Evolutionary conservation across 92 coral and sea anemone genomes (phyloP), one percentile per base, ranked within the genome.

Genomic region (Ricordea florida): DNA sequence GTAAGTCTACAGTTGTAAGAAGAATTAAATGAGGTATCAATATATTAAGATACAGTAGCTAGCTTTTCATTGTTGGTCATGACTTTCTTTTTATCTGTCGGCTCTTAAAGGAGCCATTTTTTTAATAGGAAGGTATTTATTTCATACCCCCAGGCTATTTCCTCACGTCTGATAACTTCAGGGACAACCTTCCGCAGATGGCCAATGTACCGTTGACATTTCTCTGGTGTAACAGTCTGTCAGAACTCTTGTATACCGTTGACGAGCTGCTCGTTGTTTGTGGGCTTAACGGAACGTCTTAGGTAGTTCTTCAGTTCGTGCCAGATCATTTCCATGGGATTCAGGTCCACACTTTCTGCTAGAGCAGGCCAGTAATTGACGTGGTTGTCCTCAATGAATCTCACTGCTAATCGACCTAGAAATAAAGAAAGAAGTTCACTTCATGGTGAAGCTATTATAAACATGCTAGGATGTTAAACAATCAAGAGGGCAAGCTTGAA

Each of bases 101-200:
- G 87, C 87, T 81, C 87, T 67, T 61, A 81, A 72, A 81, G 67
- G 87, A 81, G 87, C 87, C 87, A 80, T 72, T n/a, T n/a, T n/a
- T n/a, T n/a, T n/a, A n/a, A n/a, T n/a, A n/a, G n/a, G n/a, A n/a
- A n/a, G n/a, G n/a, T n/a, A n/a, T n/a, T n/a, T n/a, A n/a, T 50
- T 22, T 17, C 8, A 20, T 65, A 28, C 2, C 78, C 78, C 3
- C 18, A 29, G 2, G 78, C 78, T 34, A 24, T 13, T 13, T 69
- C 78, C 3, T 57, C 68, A 8, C 3, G 7, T 40, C 48, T 29
- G 18, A 69, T 36, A 14, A 69, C 48, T 5, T 33, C 80, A 9
- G 80, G 80, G 9, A 72, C 5, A 15, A 72, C 80, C 37, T 59
- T 72, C 57, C 57, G 37, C 1, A 72, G 58, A 42, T 72, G 80